Conservation (phyloP, 2,888 invertebrate genomes). For the Synanthedon andrenaeformis region DNA sequence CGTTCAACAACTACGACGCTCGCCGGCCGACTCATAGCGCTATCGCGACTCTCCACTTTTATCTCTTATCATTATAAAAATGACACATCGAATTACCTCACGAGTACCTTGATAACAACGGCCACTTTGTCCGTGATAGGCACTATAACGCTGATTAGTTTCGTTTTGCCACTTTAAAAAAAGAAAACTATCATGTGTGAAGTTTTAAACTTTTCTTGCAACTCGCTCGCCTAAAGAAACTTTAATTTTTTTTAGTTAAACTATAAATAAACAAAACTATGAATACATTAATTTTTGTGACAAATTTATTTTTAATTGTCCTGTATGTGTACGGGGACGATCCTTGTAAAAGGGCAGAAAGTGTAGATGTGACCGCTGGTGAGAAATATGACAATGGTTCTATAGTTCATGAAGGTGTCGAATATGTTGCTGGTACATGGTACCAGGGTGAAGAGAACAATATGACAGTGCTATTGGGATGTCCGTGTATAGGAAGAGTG, state of each 20-base stretch:
- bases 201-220: neutral
- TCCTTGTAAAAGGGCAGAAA: conserved; percentile 37
- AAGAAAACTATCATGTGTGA: neutral
- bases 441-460: conserved; percentile 31
- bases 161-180: conserved; percentile 6
- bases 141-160: conserved; percentile 21
- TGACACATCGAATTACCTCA: conserved; percentile 60
- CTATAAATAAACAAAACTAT: neutral
- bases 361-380: conserved; percentile 45
- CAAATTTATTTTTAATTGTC: neutral
- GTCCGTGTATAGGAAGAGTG: conserved; percentile 43
- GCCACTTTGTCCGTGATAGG: conserved; percentile 35
- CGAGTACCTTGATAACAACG: conserved; percentile 36
- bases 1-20: neutral
- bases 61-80: conserved; percentile 48
- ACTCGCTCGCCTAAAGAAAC: neutral
- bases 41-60: conserved; percentile 20
- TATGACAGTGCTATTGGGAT: conserved; percentile 25
- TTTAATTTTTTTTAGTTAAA: neutral
- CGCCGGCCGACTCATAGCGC: conserved; percentile 1
- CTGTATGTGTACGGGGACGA: conserved; percentile 9
- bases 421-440: conserved; percentile 35
- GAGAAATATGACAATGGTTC: conserved; percentile 30
- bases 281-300: neutral
- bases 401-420: conserved; percentile 33